Percentiles rank a stretch among this genome's conserved stretches.
These are phyloP conservation scores for Ochropacha duplaris DNA, from an alignment of 2,888 invertebrate species.

Conservation along the genomic window DNA sequence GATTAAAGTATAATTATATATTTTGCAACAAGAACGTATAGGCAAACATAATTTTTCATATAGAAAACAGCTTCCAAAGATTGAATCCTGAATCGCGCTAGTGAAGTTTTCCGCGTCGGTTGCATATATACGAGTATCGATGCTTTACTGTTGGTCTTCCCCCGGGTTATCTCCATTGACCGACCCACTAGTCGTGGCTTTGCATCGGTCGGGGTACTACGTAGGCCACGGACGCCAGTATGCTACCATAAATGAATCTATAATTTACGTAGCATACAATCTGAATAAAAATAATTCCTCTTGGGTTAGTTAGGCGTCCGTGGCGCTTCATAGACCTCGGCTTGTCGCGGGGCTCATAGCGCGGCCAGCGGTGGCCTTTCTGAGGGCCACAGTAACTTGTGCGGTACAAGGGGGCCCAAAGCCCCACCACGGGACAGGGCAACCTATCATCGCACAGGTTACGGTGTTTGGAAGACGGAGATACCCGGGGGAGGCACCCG, in stretches of 20 bases:
- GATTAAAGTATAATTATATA: neutral
- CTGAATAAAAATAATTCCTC: too few species aligned
- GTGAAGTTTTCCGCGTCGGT: neutral
- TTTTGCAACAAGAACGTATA: neutral
- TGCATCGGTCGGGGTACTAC: neutral
- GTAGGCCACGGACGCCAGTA: conserved; percentile 1
- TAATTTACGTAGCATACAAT: neutral
- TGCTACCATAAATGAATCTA: neutral
- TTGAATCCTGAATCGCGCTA: neutral
- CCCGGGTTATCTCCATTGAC: conserved; percentile 1
- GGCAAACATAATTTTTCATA: neutral
- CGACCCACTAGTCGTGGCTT: conserved; percentile 2
- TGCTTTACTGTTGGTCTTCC: neutral
- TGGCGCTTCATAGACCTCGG: neutral
- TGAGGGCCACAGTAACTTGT: neutral
- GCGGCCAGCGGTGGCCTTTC: neutral
- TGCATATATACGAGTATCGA: neutral
- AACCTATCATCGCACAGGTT: neutral
- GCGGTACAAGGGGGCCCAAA: neutral
- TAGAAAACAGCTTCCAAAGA: neutral
- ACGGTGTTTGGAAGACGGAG: conserved; percentile 4
- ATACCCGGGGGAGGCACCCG: conserved; percentile 1
- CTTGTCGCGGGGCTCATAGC: neutral
- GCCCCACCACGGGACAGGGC: neutral
- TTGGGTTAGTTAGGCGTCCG: conserved; percentile 6